A percentile compares a stretch with the other conserved stretches of the same genome.
These are phyloP conservation scores for Sebastes hubbsi DNA, from an alignment of 2,797 vertebrate genomes.

Conservation along the genomic window DNA sequence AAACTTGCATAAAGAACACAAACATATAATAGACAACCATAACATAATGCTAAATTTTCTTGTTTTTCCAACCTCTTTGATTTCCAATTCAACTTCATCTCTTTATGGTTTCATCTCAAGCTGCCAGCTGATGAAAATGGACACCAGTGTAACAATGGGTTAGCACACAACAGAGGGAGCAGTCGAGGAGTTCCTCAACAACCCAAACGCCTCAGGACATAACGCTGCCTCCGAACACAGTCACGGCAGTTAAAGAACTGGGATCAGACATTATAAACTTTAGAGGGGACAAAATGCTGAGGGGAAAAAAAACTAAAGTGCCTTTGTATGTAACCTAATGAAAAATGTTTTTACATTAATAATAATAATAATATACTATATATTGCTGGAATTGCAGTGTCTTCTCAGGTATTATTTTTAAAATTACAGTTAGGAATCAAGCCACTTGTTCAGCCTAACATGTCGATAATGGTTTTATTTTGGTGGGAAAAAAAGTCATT, in stretches of 20 bases:
- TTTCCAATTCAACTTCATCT: conserved; percentile 2
- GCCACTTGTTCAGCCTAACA: not conserved
- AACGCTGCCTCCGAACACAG: conserved; percentile 35
- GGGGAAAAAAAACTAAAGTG: not conserved
- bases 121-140: conserved; percentile 59
- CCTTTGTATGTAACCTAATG: not conserved
- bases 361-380: not conserved
- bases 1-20: not conserved
- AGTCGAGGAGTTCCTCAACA: conserved; percentile 57
- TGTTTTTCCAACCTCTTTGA: not conserved
- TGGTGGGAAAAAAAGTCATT: not conserved
- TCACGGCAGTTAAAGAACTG: not conserved
- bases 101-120: conserved; percentile 38
- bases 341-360: not conserved
- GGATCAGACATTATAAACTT: not conserved
- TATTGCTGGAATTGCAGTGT: not conserved
- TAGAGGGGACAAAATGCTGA: not conserved
- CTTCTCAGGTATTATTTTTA: conserved; percentile 24
- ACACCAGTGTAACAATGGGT: conserved; percentile 44
- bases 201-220: conserved; percentile 85
- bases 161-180: conserved; percentile 59
- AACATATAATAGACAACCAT: not conserved
- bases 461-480: not conserved
- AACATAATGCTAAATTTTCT: not conserved
- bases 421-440: not conserved